These are phyloP conservation scores for Catharus fuscescens DNA, from an alignment of 2,113 vertebrate genomes.

Conservation along the genomic window DNA sequence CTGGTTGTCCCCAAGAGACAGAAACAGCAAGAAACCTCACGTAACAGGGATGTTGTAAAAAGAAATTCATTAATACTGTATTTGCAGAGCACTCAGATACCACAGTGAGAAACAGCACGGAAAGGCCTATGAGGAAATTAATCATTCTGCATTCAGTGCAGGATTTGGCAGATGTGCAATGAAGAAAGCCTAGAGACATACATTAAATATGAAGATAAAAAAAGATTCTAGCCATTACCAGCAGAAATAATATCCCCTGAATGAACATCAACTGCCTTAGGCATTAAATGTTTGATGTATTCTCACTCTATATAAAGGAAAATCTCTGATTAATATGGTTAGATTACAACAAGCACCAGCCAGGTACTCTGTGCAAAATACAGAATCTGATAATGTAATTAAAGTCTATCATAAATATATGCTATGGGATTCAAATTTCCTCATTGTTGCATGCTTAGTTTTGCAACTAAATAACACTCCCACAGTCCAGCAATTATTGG, in stretches of 20 bases:
- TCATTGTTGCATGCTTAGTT: neutral
- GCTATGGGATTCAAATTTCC: neutral
- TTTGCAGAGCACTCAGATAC: neutral
- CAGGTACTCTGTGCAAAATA: constrained; percentile 8
- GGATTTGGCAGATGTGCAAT: constrained; percentile 20
- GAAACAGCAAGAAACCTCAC: neutral
- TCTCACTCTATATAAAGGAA: neutral
- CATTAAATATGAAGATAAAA: constrained; percentile 55
- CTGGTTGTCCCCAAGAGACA: neutral
- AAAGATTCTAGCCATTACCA: constrained; percentile 13
- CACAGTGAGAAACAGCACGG: neutral
- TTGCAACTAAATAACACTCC: neutral
- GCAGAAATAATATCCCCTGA: constrained; percentile 44
- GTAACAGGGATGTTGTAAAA: neutral
- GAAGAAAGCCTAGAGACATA: constrained; percentile 20
- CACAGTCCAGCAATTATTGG: neutral
- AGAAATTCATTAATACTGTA: constrained; percentile 54
- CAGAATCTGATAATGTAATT: neutral
- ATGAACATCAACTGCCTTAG: neutral
- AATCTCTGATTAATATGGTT: neutral
- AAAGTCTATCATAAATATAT: neutral
- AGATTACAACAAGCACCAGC: neutral
- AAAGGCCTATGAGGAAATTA: constrained; percentile 48
- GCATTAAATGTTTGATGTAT: neutral
- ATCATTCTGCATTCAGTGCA: constrained; percentile 41